phyloP scores from a whole-genome alignment of 2,797 vertebrate species.

The Bucorvus abyssinicus region DNA sequence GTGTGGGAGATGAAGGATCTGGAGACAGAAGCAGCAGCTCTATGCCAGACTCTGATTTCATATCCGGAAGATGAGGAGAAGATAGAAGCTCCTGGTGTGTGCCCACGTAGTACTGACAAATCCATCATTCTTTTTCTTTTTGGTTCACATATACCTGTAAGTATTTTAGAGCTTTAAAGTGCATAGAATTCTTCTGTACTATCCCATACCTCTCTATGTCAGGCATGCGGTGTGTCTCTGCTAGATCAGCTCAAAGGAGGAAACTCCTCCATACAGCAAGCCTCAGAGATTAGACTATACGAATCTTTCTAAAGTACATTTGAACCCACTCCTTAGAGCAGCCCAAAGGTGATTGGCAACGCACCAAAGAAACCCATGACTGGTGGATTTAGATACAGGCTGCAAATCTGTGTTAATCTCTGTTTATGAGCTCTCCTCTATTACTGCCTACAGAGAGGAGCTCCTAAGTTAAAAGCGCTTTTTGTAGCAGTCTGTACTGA shows the following conservation, averaged over 20 bases:
- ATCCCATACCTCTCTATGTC: background rate
- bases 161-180: background rate
- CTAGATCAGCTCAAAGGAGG: background rate
- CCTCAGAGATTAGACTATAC: background rate
- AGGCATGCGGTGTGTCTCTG: background rate
- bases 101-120: background rate
- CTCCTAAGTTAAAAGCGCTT: background rate
- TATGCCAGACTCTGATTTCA: background rate
- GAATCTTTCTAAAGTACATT: background rate
- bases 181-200: background rate
- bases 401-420: constrained; percentile 50
- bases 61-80: background rate
- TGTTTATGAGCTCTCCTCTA: constrained; percentile 20
- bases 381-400: background rate
- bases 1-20: background rate
- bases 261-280: background rate
- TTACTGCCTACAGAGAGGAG: background rate
- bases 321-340: background rate
- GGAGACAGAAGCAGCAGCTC: background rate
- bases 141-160: background rate
- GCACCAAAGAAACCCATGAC: constrained; percentile 21
- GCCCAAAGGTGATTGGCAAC: constrained; percentile 11
- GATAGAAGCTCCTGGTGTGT: background rate
- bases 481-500: background rate
- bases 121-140: background rate